Percentiles rank a stretch among this genome's conserved stretches.
Conservation (phyloP, 2,888 invertebrate species). For the Leucania comma region DNA sequence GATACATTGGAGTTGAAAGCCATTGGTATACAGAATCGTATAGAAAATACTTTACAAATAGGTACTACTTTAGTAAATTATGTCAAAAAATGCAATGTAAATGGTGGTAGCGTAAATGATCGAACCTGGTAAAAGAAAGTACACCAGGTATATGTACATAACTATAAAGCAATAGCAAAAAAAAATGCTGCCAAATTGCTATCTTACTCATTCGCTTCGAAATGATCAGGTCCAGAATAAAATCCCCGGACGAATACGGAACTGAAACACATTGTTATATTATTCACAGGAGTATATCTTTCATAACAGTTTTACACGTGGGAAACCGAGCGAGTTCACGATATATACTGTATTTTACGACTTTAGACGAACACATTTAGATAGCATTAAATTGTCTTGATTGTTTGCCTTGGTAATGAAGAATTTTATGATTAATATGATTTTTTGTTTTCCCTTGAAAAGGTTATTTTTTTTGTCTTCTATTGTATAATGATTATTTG, state of each 20-base stretch:
- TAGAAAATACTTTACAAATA: neutral
- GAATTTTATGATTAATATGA: neutral
- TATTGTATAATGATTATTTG: too few species aligned
- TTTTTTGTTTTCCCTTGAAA: neutral
- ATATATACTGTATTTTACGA: slow-evolving; percentile 24
- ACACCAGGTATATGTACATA: neutral
- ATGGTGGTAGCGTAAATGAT: too few species aligned
- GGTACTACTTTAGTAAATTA: too few species aligned
- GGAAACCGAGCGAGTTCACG: slow-evolving; percentile 35
- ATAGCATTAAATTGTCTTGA: slow-evolving; percentile 2
- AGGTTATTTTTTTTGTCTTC: neutral
- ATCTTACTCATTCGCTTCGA: neutral
- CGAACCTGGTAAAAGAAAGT: neutral
- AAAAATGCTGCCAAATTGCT: neutral
- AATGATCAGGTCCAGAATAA: slow-evolving; percentile 6
- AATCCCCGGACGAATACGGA: slow-evolving; percentile 42
- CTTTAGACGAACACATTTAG: slow-evolving; percentile 7
- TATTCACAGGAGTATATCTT: slow-evolving; percentile 46
- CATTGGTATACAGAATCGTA: too few species aligned
- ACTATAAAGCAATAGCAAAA: neutral
- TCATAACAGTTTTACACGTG: slow-evolving; percentile 41
- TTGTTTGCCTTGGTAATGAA: neutral
- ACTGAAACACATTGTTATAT: slow-evolving; percentile 57
- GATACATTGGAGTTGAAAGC: too few species aligned
- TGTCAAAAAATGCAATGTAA: too few species aligned